Evolutionary conservation across 92 coral and sea anemone genomes (phyloP).

Genomic region (Micromussa lordhowensis): DNA sequence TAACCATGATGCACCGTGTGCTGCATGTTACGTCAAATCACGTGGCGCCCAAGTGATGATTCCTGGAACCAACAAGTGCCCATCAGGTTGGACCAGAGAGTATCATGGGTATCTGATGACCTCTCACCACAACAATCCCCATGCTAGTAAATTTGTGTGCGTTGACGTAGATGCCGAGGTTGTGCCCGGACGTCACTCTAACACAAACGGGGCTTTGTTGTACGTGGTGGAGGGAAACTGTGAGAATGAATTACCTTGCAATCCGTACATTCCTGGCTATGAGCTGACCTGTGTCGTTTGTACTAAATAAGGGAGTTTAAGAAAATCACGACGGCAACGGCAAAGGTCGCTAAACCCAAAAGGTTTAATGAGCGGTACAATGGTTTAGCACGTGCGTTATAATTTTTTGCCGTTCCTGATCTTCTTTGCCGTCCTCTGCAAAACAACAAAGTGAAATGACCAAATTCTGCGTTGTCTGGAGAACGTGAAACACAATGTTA

Average conservation of each 20-base stretch:
- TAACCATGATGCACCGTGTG: slow-evolving; percentile 75
- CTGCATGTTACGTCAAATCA: slow-evolving; percentile 72
- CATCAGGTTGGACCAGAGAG: slow-evolving; percentile 85
- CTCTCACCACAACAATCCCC: slow-evolving; percentile 48
- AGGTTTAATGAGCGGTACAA: too few species aligned
- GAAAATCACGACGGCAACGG: too few species aligned
- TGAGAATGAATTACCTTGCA: slow-evolving; percentile 74
- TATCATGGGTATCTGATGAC: slow-evolving; percentile 84
- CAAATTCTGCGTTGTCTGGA: too few species aligned
- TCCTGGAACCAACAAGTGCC: slow-evolving; percentile 79
- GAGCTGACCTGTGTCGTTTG: background rate
- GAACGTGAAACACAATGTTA: too few species aligned
- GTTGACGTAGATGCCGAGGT: slow-evolving; percentile 72
- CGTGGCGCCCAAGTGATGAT: slow-evolving; percentile 74
- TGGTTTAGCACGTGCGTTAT: too few species aligned
- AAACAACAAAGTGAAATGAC: too few species aligned
- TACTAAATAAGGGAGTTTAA: too few species aligned
- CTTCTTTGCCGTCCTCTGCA: too few species aligned
- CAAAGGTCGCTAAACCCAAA: too few species aligned
- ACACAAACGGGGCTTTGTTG: slow-evolving; percentile 67
- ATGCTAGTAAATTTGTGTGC: slow-evolving; percentile 63
- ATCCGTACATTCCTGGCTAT: slow-evolving; percentile 39
- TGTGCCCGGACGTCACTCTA: slow-evolving; percentile 39
- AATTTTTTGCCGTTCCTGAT: too few species aligned
- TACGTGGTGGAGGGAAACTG: slow-evolving; percentile 71